phyloP scores from a whole-genome alignment of 2,797 vertebrate genomes.

The Hipposideros larvatus region DNA sequence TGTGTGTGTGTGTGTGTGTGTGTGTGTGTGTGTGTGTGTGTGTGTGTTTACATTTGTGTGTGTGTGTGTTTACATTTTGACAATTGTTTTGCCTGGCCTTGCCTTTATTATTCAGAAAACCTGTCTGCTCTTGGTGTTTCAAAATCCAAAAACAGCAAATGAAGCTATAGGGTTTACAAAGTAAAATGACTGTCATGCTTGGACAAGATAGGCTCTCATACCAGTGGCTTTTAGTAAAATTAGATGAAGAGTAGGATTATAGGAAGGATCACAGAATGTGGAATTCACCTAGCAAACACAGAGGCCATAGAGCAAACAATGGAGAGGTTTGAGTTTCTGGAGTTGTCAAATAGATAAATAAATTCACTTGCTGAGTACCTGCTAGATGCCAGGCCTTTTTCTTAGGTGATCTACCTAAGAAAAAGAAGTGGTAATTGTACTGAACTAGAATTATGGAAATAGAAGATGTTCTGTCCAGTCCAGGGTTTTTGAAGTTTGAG shows the following conservation, averaged over 20 bases:
- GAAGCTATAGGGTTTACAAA: slow-evolving; percentile 24
- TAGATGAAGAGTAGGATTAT: neutral
- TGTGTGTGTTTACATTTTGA: neutral
- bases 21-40: neutral
- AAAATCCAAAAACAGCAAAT: neutral
- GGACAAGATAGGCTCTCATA: neutral
- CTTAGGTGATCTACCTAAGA: neutral
- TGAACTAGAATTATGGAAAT: neutral
- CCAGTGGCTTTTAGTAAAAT: slow-evolving; percentile 19
- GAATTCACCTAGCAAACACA: neutral
- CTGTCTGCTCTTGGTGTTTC: neutral
- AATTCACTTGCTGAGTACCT: neutral
- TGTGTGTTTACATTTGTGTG: neutral
- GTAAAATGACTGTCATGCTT: neutral
- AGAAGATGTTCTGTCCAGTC: neutral
- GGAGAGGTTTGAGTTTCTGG: neutral
- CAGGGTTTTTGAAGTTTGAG: neutral
- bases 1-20: no score
- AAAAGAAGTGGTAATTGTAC: neutral
- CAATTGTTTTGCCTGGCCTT: neutral
- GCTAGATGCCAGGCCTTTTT: neutral
- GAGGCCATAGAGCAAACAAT: neutral
- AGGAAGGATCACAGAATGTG: neutral
- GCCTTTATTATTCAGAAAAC: neutral
- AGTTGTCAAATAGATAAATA: slow-evolving; percentile 5